A percentile compares a stretch with the other conserved stretches of the same genome.
Conservation (phyloP, 2,797 vertebrate species). For the Momotus momota region DNA sequence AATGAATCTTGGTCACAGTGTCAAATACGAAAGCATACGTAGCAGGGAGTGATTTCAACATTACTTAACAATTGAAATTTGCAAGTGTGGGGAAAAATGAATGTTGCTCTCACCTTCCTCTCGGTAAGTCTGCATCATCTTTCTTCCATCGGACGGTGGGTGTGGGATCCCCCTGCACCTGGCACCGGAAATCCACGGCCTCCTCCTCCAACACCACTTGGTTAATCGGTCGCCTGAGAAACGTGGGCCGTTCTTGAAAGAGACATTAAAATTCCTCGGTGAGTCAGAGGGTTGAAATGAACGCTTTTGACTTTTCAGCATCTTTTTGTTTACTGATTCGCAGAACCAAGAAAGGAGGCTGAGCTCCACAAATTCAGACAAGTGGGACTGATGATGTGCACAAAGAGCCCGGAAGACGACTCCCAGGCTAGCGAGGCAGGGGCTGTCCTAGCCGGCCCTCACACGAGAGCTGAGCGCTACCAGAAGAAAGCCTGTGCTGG, state of each 20-base stretch:
- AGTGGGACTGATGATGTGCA: conserved; percentile 15
- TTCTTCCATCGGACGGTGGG: conserved; percentile 97
- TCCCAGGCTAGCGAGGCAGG: neutral
- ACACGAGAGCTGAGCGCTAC: neutral
- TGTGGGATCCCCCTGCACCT: conserved; percentile 95
- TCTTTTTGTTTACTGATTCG: neutral
- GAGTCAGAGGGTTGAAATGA: neutral
- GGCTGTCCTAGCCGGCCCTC: neutral
- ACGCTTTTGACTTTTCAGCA: conserved; percentile 30
- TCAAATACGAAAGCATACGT: neutral
- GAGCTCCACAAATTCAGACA: conserved; percentile 33
- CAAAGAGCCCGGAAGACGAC: neutral
- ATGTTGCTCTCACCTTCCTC: conserved; percentile 88
- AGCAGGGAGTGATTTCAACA: neutral
- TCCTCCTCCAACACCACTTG: conserved; percentile 98
- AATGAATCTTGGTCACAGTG: neutral
- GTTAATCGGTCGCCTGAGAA: conserved; percentile 95
- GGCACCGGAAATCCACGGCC: conserved; percentile 94
- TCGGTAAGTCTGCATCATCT: conserved; percentile 92
- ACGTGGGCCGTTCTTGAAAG: conserved; percentile 92
- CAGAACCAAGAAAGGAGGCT: neutral
- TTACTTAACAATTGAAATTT: neutral
- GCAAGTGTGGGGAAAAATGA: neutral
- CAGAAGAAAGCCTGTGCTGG: neutral
- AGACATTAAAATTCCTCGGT: conserved; percentile 44